Base-by-base conservation (phyloP, 2,888 invertebrate species). In the Salticus scenicus region DNA sequence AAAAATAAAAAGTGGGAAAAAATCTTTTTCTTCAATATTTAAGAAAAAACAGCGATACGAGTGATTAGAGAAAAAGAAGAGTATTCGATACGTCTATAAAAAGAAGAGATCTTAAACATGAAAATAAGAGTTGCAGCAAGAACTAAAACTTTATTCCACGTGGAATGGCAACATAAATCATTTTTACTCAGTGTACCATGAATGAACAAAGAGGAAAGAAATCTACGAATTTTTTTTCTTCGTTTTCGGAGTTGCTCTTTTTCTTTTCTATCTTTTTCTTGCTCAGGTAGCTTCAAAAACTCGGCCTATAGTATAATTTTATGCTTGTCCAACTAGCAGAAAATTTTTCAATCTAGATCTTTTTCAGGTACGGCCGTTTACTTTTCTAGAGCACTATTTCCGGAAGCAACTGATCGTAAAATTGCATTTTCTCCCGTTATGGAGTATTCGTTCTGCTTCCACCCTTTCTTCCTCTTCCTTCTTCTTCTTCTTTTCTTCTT, bases 101-200 rank as follows among this genome's bases (percentile, higher is more conserved):
- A 30, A 30, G 66, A 66, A 66, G 17, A 30, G 41, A 63, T 37
- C 30, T 63, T 30, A 63, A 66, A 66, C 12, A 31, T 31, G 20
- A 82, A 75, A 64, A 51, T 51, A 69, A 69, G 20, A 69, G 12
- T 20, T 69, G 64, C 57, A 57, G 41, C 33, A 27, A 71, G 72
- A 81, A 75, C 74, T 75, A 75, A 74, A 81, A 77, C 76, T 83
- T 83, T 83, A 83, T 77, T 83, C 83, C 83, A 72, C 76, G 76
- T 72, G 83, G 83, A 83, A 77, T 83, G 83, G 83, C 76, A 83
- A 83, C 83, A 76, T 83, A 83, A 83, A 83, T 83, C 83, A 83
- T 83, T 77, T 77, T 66, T 83, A 77, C 66, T 42, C 71, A 83
- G 71, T 72, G 66, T 72, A 83, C 71, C 76, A 63, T 83, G 72